Evolutionary conservation across 2,888 invertebrate species (phyloP).

Genomic region (Girardia tigrina): DNA sequence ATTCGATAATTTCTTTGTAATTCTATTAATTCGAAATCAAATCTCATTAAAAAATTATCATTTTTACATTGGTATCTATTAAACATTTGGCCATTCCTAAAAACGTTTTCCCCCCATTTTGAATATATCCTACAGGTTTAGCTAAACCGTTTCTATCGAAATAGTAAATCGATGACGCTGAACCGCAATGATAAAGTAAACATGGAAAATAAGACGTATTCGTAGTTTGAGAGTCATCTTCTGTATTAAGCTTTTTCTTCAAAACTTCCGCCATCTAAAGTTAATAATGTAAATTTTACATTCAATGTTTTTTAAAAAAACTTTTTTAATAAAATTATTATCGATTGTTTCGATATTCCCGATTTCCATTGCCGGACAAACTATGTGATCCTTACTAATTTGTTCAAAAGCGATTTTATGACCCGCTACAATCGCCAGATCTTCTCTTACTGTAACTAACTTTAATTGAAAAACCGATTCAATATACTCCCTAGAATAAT

Average conservation of each 20-base stretch:
- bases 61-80: neutral
- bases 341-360: no score
- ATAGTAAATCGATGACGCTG: neutral
- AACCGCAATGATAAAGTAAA: neutral
- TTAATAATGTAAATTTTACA: no score
- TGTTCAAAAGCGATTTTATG: neutral
- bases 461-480: neutral
- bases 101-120: constrained; percentile 14
- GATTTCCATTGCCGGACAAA: no score
- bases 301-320: no score
- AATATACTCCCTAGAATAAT: neutral
- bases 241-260: no score
- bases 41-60: no score
- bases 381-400: no score
- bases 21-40: neutral
- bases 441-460: neutral
- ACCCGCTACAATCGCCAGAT: neutral
- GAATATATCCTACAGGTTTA: neutral
- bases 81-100: constrained; percentile 5
- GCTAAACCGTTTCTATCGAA: neutral
- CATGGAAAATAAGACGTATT: neutral
- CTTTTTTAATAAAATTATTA: no score
- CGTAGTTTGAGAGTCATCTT: no score
- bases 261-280: no score
- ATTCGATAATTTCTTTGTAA: neutral